Evolutionary conservation across 2,888 invertebrate genomes (phyloP).

Genomic region (Callinectes sapidus): DNA sequence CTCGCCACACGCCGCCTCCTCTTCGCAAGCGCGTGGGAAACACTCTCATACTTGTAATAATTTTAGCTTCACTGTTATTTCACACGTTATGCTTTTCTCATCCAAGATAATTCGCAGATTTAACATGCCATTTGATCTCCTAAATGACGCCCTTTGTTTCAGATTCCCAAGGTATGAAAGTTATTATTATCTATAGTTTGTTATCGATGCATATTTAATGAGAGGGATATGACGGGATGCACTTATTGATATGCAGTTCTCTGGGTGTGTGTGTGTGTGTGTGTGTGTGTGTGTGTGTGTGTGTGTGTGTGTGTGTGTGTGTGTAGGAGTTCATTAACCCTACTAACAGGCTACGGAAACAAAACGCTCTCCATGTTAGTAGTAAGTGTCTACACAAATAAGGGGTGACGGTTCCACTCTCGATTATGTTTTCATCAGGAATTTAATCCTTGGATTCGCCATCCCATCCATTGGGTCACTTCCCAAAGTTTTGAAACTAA

Average conservation of each 20-base stretch:
- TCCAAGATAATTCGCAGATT: conserved; percentile 21
- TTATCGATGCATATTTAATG: not conserved
- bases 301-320: conserved; percentile 2
- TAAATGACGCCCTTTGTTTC: not conserved
- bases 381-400: not conserved
- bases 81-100: conserved; percentile 5
- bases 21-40: not conserved
- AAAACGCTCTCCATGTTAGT: not conserved
- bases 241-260: not conserved
- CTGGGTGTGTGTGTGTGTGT: not conserved
- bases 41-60: not conserved
- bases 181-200: not conserved
- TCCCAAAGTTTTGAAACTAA: too few species aligned
- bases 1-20: not conserved
- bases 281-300: not conserved
- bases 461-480: too few species aligned
- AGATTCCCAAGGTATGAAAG: not conserved
- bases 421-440: too few species aligned
- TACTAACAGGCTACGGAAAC: too few species aligned
- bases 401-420: too few species aligned
- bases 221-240: not conserved
- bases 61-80: conserved; percentile 18
- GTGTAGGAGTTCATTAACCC: not conserved
- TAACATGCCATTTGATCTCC: conserved; percentile 8
- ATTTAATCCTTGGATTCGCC: too few species aligned